Base-by-base conservation (phyloP, 2,797 vertebrate genomes). In the Apodemus agrarius region DNA sequence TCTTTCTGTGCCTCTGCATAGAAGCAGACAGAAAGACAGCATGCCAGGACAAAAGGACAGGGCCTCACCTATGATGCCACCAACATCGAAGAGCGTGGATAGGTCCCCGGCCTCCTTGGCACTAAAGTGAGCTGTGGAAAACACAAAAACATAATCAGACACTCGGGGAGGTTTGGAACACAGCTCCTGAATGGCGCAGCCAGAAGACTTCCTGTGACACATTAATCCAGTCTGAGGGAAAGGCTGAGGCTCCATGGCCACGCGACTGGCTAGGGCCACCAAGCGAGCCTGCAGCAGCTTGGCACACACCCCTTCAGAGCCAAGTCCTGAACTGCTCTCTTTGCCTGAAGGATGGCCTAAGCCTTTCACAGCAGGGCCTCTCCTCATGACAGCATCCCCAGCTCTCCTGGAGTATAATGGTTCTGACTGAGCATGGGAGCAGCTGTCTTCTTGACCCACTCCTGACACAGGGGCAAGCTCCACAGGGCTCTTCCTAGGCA, bases 51-150 rank as follows among this genome's bases (percentile, higher is more conserved):
- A 59, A 46, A 67, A 91, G 83, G 59, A 61, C 57, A 67, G 43
- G 40, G 59, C 80, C 99, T 67, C 98, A 99, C 99, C 99, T 94
- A 99, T 52, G 91, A 99, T 99, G 95, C 99, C 99, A 69, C 99
- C 99, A 0, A 98, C 99, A 8, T 99, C 99, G 46, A 99, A 99
- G 69, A 99, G 98, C 0, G 99, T 99, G 0, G 99, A 99, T 97
- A 99, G 98, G 97, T 99, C 99, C 43, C 99, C 99, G 0, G 99
- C 99, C 86, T 98, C 97, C 98, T 99, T 99, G n/a, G 99, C 98
- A 2, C 99, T 95, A 1, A 99, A 99, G 97, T 99, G 99, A 97
- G 99, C 99, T 99, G 97, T 21, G 96, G 97, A 84, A 97, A 81
- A 95, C 85, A 88, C 26, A 76, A 10, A 75, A 0, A 34, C 0